Base-by-base conservation (phyloP, 2,113 vertebrate genomes). In the Epinephelus moara region DNA sequence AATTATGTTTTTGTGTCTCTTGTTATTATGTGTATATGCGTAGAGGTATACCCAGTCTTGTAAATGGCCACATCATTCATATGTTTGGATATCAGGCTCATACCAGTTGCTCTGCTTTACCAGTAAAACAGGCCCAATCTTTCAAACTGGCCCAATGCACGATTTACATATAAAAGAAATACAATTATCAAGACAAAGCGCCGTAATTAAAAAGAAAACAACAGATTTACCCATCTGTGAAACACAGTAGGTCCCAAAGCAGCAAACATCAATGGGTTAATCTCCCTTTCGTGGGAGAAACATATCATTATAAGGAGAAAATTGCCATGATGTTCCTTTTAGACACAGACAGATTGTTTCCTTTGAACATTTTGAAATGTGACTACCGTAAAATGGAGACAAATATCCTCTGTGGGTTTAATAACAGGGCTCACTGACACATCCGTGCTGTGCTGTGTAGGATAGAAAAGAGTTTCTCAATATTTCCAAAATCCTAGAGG, bases 401-500 rank as follows among this genome's bases (percentile, higher is more conserved):
- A 83, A 49, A 88, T 89, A 60, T 85, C 73, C 71, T 87, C 59
- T 60, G 60, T 71, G 67, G 80, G 56, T 86, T 85, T 75, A 86
- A 78, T 82, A 87, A 61, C 17, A 4, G 57, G 68, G 33, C 62
- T 75, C 69, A 82, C 66, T 61, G 81, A 82, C 30, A 66, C 70
- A 81, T 81, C 83, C 67, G 67, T 90, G 42, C 75, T 78, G 25
- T 25, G 14, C 30, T 60, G 42, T 18, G 61, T 27, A 15, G 70
- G 73, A 76, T 61, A 55, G 72, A 89, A 72, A 68, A 81, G 57
- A 88, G 69, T 68, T 89, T 81, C 47, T 68, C 74, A 80, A 82
- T 86, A 80, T 79, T 87, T 85, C 61, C 73, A 77, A 82, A 90
- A 89, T 88, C 85, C 86, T 75, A n/a, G 67, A 74, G 81, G 77